Percentiles rank a stretch among this genome's conserved stretches.
Conservation (phyloP, 2,113 vertebrate genomes). For the Panthera tigris region DNA sequence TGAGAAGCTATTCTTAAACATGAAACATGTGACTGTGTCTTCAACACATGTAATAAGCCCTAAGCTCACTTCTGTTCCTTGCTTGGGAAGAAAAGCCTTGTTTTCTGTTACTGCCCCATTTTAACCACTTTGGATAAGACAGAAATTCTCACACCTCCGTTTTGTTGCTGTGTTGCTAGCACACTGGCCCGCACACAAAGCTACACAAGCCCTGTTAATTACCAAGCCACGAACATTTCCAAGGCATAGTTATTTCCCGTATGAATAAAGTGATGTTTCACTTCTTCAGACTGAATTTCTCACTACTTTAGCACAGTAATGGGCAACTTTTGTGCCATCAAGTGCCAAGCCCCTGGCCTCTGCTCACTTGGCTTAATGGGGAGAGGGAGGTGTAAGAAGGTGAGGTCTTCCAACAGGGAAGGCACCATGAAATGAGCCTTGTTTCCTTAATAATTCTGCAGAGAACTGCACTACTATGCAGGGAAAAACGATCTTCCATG, state of each 20-base stretch:
- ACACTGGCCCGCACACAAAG: background rate
- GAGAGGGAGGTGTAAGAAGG: background rate
- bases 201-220: constrained; percentile 20
- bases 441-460: background rate
- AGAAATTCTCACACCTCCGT: constrained; percentile 28
- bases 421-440: background rate
- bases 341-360: background rate
- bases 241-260: background rate
- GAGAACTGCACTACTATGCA: background rate
- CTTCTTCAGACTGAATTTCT: constrained; percentile 9
- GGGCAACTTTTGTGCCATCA: background rate
- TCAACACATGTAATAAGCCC: background rate
- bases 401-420: background rate
- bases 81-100: background rate
- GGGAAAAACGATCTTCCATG: background rate
- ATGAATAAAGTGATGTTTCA: constrained; percentile 33
- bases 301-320: background rate
- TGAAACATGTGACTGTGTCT: background rate
- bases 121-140: background rate
- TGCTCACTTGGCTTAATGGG: background rate
- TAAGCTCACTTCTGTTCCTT: background rate
- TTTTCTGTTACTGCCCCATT: background rate
- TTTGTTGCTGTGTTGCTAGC: constrained; percentile 44
- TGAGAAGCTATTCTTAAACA: background rate
- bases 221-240: background rate